phyloP scores from a whole-genome alignment of 2,113 vertebrate genomes.

The Trinectes maculatus region DNA sequence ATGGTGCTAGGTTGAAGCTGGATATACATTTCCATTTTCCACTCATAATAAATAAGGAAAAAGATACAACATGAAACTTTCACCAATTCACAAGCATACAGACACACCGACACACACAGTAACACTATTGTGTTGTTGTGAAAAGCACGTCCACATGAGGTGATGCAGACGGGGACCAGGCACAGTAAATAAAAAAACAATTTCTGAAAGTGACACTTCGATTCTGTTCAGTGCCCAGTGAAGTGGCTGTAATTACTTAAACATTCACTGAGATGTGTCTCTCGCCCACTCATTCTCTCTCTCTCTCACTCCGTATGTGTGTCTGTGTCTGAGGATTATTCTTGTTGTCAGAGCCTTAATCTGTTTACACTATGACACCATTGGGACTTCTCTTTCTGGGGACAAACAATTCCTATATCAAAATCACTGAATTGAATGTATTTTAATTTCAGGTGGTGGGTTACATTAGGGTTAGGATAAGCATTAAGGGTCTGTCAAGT shows the following conservation, averaged over 20 bases:
- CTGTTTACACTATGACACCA: too few species aligned
- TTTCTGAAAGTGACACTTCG: conserved; percentile 68
- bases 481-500: too few species aligned
- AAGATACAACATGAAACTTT: neutral
- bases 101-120: neutral
- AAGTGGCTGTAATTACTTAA: conserved; percentile 65
- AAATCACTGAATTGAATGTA: too few species aligned
- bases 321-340: conserved; percentile 12
- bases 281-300: conserved; percentile 4
- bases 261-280: conserved; percentile 32
- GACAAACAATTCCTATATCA: too few species aligned
- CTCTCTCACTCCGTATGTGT: neutral
- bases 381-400: too few species aligned
- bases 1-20: too few species aligned
- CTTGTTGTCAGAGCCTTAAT: neutral
- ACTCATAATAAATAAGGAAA: too few species aligned
- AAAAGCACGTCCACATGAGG: conserved; percentile 26
- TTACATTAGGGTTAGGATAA: too few species aligned
- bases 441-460: too few species aligned
- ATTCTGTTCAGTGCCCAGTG: conserved; percentile 54
- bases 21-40: too few species aligned
- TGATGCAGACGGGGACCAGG: conserved; percentile 48
- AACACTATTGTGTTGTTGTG: neutral
- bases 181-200: conserved; percentile 75
- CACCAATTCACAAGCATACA: conserved; percentile 5